Evolutionary conservation across 2,888 invertebrate species (phyloP), one percentile per base, ranked within the genome.

Genomic region (Ochropleura plecta): DNA sequence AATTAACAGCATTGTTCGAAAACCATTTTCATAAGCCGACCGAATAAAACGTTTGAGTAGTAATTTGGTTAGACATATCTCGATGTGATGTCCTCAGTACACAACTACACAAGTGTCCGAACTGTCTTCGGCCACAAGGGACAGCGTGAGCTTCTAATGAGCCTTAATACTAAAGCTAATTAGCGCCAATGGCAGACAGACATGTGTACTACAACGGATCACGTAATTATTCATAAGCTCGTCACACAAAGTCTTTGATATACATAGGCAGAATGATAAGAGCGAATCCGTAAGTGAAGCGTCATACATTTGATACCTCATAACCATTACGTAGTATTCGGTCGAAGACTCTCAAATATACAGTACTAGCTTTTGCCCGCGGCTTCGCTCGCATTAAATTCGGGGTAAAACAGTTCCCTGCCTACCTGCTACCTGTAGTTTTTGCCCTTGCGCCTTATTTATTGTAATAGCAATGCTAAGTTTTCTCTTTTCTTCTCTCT

Each of bases 161-260:
- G n/a, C 75, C 30, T 65, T 55, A 81, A 65, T 70, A 70, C 64
- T 68, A 68, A 74, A 53, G 20, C 69, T 80, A 76, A 82, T 84
- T 84, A 84, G 69, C 53, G 20, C 42, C 68, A 42, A 68, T 66
- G 63, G 42, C 40, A 66, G 18, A 48, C 65, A 72, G 63, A 64
- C 55, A 60, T 30, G 48, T 59, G 42, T 57, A 72, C 40, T 20
- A 77, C 59, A 60, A 67, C 51, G 65, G 62, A 79, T 68, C 51
- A 71, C 42, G 57, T 79, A 66, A 73, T 74, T 69, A 86, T 84
- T 85, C 74, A 73, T 69, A 70, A 85, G 30, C 70, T 42, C 72
- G 63, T 66, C 68, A 67, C 65, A 68, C 77, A 48, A 83, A 75
- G 75, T 67, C 62, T 70, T 72, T 67, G 59, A 44, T 65, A 66